These are phyloP conservation scores for Acanthococcus lagerstroemiae DNA, from an alignment of 2,888 invertebrate genomes.

Conservation along the genomic window DNA sequence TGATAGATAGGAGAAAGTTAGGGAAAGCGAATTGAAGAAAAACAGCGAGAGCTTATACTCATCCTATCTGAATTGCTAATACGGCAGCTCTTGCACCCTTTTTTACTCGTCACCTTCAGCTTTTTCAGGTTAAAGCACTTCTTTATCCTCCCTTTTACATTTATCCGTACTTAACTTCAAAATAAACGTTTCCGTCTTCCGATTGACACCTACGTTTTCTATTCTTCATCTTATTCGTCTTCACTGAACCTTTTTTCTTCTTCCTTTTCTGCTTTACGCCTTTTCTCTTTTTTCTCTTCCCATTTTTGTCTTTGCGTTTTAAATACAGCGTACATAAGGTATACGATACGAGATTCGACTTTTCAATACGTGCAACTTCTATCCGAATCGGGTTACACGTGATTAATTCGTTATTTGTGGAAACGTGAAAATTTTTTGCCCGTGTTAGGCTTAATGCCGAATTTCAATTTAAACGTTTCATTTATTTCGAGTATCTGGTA, in stretches of 20 bases:
- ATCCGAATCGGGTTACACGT: not conserved
- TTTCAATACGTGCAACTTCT: not conserved
- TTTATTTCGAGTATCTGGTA: no score
- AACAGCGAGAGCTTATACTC: conserved; percentile 23
- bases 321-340: not conserved
- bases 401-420: not conserved
- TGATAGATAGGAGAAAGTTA: conserved; percentile 29
- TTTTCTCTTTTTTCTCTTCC: not conserved
- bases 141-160: conserved; percentile 26
- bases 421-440: no score
- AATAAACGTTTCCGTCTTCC: conserved; percentile 31
- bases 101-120: conserved; percentile 29
- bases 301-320: not conserved
- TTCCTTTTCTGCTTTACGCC: not conserved
- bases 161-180: conserved; percentile 31
- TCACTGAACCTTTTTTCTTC: not conserved
- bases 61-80: conserved; percentile 29
- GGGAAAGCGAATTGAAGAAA: conserved; percentile 28
- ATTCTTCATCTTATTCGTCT: not conserved
- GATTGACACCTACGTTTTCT: conserved; percentile 28
- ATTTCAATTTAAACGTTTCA: no score
- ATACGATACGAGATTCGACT: not conserved
- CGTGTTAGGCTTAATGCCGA: no score
- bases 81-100: conserved; percentile 26
- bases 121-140: conserved; percentile 30